Evolutionary conservation across 2,797 vertebrate species (phyloP), one percentile per base, ranked within the genome.

Genomic region (Clarias laeviceps): DNA sequence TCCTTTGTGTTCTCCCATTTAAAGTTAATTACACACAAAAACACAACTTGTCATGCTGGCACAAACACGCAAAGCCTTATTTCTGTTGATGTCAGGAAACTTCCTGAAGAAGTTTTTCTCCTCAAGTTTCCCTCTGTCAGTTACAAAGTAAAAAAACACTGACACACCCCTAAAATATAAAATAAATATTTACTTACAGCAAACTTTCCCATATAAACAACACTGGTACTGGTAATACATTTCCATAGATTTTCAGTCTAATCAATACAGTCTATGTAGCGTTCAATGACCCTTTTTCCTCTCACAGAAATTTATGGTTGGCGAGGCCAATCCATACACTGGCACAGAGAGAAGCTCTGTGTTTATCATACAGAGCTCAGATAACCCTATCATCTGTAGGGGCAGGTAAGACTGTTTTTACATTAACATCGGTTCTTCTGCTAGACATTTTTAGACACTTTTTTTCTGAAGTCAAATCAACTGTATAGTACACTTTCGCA

Each of bases 301-400:
- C 15, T 80, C 15, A 80, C 83, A 91, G 89, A 87, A 82, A 37
- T 82, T 72, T 40, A 29, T 79, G 15, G 65, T 27, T 66, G 83
- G 5, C 24, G 34, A 2, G 88, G 18, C 78, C 8, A 24, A 79
- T 32, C 59, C 64, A 20, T 29, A 91, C 20, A 83, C 61, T 6
- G 91, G 91, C 82, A 86, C 29, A 4, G 93, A 95, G 84, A 84
- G 85, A 83, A 87, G 84, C 0, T 89, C 77, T 32, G 76, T 90
- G 62, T 93, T 92, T 87, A 90, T 90, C 79, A 89, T 93, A 32
- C 89, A 91, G 18, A 59, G 86, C 54, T 61, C 91, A 18, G 90
- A 93, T 69, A 84, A 87, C 11, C 54, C 80, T 37, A 87, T 77
- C 5, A 59, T 84, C 69, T 77, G 57, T 65, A 82, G 34, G 65